Evolutionary conservation across 2,888 invertebrate genomes (phyloP).

Genomic region (Macaria liturata): DNA sequence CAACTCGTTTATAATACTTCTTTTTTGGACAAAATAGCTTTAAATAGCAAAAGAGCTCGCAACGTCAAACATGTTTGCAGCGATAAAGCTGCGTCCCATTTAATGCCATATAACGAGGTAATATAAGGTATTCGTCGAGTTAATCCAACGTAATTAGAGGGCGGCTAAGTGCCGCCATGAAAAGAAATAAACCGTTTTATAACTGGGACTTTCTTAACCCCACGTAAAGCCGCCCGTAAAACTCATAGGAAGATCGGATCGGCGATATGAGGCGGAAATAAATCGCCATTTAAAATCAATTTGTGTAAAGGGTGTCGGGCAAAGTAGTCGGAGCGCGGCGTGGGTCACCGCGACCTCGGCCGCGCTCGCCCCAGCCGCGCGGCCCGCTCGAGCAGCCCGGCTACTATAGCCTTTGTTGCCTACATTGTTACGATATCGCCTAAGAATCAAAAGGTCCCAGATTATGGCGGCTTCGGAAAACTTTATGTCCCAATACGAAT

Average conservation of each 20-base stretch:
- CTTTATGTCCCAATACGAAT: slow-evolving; percentile 27
- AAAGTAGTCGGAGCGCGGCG: slow-evolving; percentile 65
- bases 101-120: slow-evolving; percentile 48
- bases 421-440: slow-evolving; percentile 44
- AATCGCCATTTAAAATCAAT: slow-evolving; percentile 83
- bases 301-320: slow-evolving; percentile 76
- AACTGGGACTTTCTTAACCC: slow-evolving; percentile 78
- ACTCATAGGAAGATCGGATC: slow-evolving; percentile 80
- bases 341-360: slow-evolving; percentile 36
- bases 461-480: slow-evolving; percentile 34
- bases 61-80: slow-evolving; percentile 31
- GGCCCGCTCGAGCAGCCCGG: slow-evolving; percentile 45
- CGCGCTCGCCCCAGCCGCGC: slow-evolving; percentile 32
- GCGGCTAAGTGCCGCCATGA: slow-evolving; percentile 60
- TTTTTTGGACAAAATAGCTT: slow-evolving; percentile 40
- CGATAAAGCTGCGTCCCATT: slow-evolving; percentile 40
- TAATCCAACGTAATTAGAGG: slow-evolving; percentile 71
- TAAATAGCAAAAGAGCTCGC: slow-evolving; percentile 40
- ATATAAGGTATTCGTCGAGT: slow-evolving; percentile 55
- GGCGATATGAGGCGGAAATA: slow-evolving; percentile 82
- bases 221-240: slow-evolving; percentile 77
- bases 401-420: slow-evolving; percentile 41
- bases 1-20: slow-evolving; percentile 53
- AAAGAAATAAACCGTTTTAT: slow-evolving; percentile 82
- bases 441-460: slow-evolving; percentile 34